phyloP scores from a whole-genome alignment of 2,888 invertebrate species.

The Chalcis sispes region DNA sequence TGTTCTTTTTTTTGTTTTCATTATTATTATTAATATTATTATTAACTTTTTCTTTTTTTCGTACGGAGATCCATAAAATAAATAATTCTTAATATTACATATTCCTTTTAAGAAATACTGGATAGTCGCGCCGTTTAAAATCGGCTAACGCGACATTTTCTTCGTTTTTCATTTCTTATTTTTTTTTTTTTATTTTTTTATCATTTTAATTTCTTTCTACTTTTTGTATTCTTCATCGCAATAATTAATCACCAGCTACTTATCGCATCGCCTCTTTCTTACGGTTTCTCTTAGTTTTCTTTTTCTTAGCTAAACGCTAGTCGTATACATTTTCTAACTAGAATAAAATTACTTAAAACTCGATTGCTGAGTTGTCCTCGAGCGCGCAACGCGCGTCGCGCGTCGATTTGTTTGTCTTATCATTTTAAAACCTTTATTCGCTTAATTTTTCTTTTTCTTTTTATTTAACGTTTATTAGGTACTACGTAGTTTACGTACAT shows the following conservation, averaged over 20 bases:
- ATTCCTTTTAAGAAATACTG: constrained; percentile 75
- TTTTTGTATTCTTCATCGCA: too few species aligned
- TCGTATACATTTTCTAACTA: constrained; percentile 77
- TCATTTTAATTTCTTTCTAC: too few species aligned
- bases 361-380: constrained; percentile 43
- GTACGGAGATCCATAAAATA: constrained; percentile 75
- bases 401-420: constrained; percentile 39
- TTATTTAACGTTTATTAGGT: constrained; percentile 56
- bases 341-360: constrained; percentile 71
- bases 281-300: constrained; percentile 58
- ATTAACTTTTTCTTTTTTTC: too few species aligned
- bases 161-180: too few species aligned
- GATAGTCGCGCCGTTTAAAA: constrained; percentile 56
- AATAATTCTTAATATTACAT: constrained; percentile 75
- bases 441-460: constrained; percentile 57
- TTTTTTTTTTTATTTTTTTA: constrained; percentile 49
- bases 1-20: too few species aligned
- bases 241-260: constrained; percentile 54
- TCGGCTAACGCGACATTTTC: constrained; percentile 49
- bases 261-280: too few species aligned
- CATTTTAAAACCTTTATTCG: constrained; percentile 43
- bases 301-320: constrained; percentile 74
- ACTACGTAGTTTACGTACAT: constrained; percentile 59
- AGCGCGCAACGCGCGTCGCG: constrained; percentile 50
- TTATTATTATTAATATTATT: too few species aligned